Base-by-base conservation (phyloP, 2,113 vertebrate genomes). In the Chionodraco myersi region DNA sequence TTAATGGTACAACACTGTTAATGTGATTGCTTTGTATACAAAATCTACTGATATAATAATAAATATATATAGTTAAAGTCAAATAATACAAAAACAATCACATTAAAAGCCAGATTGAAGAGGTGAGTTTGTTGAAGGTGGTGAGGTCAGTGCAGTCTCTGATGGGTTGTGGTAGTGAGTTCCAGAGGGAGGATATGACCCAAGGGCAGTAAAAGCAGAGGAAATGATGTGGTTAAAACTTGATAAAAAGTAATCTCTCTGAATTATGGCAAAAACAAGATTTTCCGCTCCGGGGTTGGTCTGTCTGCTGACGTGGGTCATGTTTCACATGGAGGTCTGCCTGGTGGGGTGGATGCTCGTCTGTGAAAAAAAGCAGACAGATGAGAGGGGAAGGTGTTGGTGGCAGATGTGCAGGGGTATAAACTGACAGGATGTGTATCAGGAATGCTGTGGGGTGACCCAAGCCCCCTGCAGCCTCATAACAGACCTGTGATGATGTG, bases 381-480 rank as follows among this genome's bases (percentile, higher is more conserved):
- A 77, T 41, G 69, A 85, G 9, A 44, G 69, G 66, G 73, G 64
- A 80, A 82, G 84, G 75, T 82, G 79, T 89, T 84, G 72, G 57
- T 73, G 72, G 70, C 89, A 92, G 85, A 89, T 90, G 87, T 84
- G 70, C 54, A 0, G 66, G 68, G 10, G 86, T 80, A 70, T 73
- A 83, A 85, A 87, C 47, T 71, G 77, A 80, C 85, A 86, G 88
- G 85, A 89, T 90, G 84, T 93, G 87, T 84, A 59, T 80, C 72
- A 80, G 75, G 84, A 88, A 80, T 56, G 52, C 10, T 58, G 76
- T 16, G 21, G 11, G n/a, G 57, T 80, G 86, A 90, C 87, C 84
- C 61, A 61, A 36, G 66, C 15, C 41, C 59, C 59, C 62, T 9
- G 0, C 5, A 74, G 58, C 62, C 41, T 23, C 53, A 62, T 68